Evolutionary conservation across 2,888 invertebrate genomes (phyloP).

Genomic region (Chromoteleia sp.): DNA sequence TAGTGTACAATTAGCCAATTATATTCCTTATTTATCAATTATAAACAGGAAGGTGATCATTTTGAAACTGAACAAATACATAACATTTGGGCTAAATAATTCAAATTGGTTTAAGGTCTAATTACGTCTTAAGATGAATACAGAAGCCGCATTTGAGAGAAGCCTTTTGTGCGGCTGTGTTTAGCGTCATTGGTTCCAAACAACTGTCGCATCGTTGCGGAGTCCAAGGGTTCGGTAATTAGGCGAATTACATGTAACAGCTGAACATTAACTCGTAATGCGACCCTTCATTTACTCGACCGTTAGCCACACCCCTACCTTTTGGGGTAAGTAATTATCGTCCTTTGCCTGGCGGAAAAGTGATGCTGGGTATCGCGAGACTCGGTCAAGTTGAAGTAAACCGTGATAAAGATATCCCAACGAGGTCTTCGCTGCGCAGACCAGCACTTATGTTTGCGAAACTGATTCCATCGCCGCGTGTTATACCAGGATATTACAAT

Average conservation of each 20-base stretch:
- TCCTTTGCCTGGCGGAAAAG: conserved; percentile 70
- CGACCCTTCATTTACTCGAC: conserved; percentile 84
- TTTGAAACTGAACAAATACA: too few species aligned
- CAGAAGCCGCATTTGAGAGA: conserved; percentile 5
- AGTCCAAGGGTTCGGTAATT: conserved; percentile 79
- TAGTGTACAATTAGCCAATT: too few species aligned
- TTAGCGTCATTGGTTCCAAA: conserved; percentile 70
- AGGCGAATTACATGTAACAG: conserved; percentile 84
- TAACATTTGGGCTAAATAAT: neutral
- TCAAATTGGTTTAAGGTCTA: conserved; percentile 24
- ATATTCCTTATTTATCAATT: too few species aligned
- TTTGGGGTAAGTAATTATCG: conserved; percentile 75
- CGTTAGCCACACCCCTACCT: conserved; percentile 80
- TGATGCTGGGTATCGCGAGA: conserved; percentile 41
- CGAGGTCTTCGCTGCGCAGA: conserved; percentile 20
- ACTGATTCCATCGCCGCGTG: conserved; percentile 43
- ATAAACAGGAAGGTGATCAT: too few species aligned
- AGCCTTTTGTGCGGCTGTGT: conserved; percentile 37
- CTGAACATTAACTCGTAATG: conserved; percentile 84
- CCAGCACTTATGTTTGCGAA: conserved; percentile 46
- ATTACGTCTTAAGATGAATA: conserved; percentile 53
- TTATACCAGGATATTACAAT: conserved; percentile 25
- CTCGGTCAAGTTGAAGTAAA: conserved; percentile 52
- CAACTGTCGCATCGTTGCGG: conserved; percentile 77
- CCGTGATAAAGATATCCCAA: conserved; percentile 42